phyloP scores from a whole-genome alignment of 2,888 invertebrate genomes.

The Volucella bombylans region DNA sequence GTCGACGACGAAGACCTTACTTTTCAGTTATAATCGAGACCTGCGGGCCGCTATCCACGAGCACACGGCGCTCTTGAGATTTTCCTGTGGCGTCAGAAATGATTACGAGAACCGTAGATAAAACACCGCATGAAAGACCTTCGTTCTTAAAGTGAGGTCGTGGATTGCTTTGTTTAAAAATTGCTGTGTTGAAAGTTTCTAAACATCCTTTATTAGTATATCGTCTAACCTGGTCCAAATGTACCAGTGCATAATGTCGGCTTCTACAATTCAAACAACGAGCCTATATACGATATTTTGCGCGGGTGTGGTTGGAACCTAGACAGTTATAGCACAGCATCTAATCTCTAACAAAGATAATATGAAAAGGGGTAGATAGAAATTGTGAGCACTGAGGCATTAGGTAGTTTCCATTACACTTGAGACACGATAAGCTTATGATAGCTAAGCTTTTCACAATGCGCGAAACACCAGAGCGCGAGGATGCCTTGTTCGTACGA shows the following conservation, averaged over 20 bases:
- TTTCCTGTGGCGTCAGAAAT: not conserved
- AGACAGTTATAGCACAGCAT: slow-evolving; percentile 12
- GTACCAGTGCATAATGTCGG: slow-evolving; percentile 1
- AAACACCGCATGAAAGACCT: not conserved
- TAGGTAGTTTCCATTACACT: not conserved
- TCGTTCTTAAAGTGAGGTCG: not conserved
- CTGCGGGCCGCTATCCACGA: not conserved
- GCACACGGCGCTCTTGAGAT: not conserved
- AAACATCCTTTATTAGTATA: too few relatives aligned
- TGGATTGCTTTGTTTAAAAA: not conserved
- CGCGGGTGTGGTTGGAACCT: not conserved
- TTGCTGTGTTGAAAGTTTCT: too few relatives aligned
- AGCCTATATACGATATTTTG: not conserved
- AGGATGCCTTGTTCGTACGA: too few relatives aligned
- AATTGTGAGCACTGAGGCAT: slow-evolving; percentile 9
- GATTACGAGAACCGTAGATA: not conserved
- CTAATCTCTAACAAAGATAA: slow-evolving; percentile 2
- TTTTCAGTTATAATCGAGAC: not conserved
- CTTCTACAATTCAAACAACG: not conserved
- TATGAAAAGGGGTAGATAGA: not conserved
- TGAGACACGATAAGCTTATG: too few relatives aligned
- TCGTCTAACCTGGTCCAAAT: not conserved
- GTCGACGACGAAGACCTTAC: not conserved
- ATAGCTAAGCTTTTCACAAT: not conserved
- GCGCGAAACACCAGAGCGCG: not conserved